Percentiles rank a stretch among this genome's conserved stretches.
phyloP scores from a whole-genome alignment of 2,888 invertebrate species.

The Oxycera nigricornis region DNA sequence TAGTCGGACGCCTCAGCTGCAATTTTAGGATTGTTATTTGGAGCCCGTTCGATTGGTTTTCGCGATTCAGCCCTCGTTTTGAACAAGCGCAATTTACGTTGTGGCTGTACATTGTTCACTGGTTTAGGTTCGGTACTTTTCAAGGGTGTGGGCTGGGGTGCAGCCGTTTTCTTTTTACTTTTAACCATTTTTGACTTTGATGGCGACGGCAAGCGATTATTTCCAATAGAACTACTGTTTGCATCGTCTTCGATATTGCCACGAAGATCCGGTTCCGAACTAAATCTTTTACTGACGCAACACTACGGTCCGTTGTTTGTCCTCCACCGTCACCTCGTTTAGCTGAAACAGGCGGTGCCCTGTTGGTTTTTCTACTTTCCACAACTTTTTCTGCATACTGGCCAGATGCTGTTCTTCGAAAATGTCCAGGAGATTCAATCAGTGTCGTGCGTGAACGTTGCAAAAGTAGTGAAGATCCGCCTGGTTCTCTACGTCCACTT shows the following conservation, averaged over 20 bases:
- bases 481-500: constrained; percentile 68
- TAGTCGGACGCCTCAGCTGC: constrained; percentile 41
- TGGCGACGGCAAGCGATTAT: not conserved
- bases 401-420: not conserved
- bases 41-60: constrained; percentile 55
- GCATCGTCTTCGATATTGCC: constrained; percentile 47
- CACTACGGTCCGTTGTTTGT: too few species aligned
- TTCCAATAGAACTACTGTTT: not conserved
- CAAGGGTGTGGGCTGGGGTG: constrained; percentile 56
- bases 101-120: constrained; percentile 63
- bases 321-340: constrained; percentile 50
- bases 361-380: not conserved
- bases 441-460: constrained; percentile 52
- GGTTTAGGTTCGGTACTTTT: constrained; percentile 59
- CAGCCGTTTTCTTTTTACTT: constrained; percentile 78
- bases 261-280: constrained; percentile 76
- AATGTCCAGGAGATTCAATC: constrained; percentile 23
- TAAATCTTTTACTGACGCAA: constrained; percentile 69
- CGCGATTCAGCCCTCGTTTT: constrained; percentile 78
- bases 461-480: constrained; percentile 35
- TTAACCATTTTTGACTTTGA: constrained; percentile 62
- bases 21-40: constrained; percentile 21
- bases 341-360: constrained; percentile 17
- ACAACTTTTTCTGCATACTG: not conserved
- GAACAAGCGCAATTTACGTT: constrained; percentile 72